Evolutionary conservation across 2,888 invertebrate species (phyloP).

Genomic region (Brenthis daphne): DNA sequence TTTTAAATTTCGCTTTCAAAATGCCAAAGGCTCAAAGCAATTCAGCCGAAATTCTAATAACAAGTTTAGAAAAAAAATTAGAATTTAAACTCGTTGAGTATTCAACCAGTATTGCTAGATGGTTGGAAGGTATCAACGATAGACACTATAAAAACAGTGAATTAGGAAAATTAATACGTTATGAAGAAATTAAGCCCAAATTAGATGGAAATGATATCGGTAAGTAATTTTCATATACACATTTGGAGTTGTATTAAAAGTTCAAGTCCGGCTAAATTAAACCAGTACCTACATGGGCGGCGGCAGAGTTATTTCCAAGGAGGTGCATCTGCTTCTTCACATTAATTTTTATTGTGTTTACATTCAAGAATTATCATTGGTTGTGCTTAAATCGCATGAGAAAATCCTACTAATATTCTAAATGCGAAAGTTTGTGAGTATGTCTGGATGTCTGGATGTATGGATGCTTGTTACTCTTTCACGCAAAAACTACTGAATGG

Average conservation of each 20-base stretch:
- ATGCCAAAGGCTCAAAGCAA: slow-evolving; percentile 18
- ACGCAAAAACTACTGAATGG: too few relatives aligned
- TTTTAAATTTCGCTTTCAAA: slow-evolving; percentile 36
- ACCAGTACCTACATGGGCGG: background rate
- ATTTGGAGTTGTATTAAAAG: background rate
- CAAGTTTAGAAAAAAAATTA: slow-evolving; percentile 50
- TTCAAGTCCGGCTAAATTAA: background rate
- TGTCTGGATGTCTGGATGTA: too few relatives aligned
- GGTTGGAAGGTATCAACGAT: slow-evolving; percentile 65
- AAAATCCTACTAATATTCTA: too few relatives aligned
- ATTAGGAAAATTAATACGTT: slow-evolving; percentile 58
- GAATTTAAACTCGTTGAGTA: slow-evolving; percentile 52
- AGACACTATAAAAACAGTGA: slow-evolving; percentile 56
- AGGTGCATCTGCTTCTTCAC: too few relatives aligned
- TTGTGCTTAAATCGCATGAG: too few relatives aligned
- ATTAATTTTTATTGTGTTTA: too few relatives aligned
- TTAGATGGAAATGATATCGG: slow-evolving; percentile 44
- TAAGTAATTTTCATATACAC: slow-evolving; percentile 46
- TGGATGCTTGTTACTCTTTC: too few relatives aligned
- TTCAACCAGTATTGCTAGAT: slow-evolving; percentile 45
- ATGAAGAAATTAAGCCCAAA: slow-evolving; percentile 60
- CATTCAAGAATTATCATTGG: too few relatives aligned
- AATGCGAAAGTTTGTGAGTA: too few relatives aligned
- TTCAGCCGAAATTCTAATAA: slow-evolving; percentile 35
- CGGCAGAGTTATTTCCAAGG: background rate